Evolutionary conservation across 2,888 invertebrate species (phyloP), one percentile per base, ranked within the genome.

Genomic region (Amiota communis): DNA sequence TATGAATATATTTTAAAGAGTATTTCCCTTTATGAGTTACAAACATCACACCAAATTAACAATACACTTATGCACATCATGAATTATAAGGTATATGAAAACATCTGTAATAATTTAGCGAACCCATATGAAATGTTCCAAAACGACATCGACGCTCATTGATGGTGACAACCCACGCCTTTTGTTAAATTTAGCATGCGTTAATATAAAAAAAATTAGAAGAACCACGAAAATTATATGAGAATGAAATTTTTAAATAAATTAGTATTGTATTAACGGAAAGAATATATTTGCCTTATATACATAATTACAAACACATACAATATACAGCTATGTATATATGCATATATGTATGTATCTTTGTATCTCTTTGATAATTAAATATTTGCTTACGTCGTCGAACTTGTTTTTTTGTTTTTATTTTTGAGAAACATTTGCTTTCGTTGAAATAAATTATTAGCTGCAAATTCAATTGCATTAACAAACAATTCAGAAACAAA

Each of bases 111-210:
- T 72, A 71, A 65, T 77, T 72, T 56, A 51, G 71, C 73, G 75
- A 79, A 74, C 81, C 76, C 68, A 59, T 71, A 65, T 12, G 72
- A 68, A 78, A 72, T 81, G 83, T 81, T 81, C 81, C 81, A 78
- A 15, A 56, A 64, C 17, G 67, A 67, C 23, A 48, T 56, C 48
- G 23, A 78, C 83, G 70, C 79, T 78, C 83, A 83, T 83, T 83
- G 84, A 86, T 82, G 81, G 75, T 80, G 74, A 74, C 75, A 49
- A 57, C 84, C 84, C 82, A 86, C 84, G 79, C 81, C 70, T 79
- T 36, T 83, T 75, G 79, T 78, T 85, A 84, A 83, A 76, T 85
- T 83, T 86, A 84, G 86, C 81, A 77, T 71, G 74, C 74, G 75
- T 36, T 36, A 75, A 68, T 75, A 73, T 51, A 76, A 73, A 78